phyloP scores from a whole-genome alignment of 2,113 vertebrate species.

The Perca fluviatilis region DNA sequence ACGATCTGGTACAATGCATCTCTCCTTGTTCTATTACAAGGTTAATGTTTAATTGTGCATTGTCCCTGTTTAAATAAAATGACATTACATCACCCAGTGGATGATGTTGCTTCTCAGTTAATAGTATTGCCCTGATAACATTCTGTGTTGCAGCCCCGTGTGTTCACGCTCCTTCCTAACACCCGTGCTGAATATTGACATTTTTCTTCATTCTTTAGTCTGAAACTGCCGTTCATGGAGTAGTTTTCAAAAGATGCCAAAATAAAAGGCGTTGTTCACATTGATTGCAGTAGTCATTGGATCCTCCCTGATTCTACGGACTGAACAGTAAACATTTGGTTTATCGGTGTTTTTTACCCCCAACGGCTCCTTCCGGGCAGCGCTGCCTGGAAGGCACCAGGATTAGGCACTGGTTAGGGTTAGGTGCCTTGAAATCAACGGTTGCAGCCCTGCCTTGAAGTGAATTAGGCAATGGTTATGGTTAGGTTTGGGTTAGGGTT shows the following conservation, averaged over 20 bases:
- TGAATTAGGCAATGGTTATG: too few relatives aligned
- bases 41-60: too few relatives aligned
- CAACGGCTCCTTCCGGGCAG: too few relatives aligned
- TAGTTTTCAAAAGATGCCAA: constrained; percentile 74
- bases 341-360: neutral
- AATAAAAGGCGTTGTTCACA: constrained; percentile 75
- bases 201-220: constrained; percentile 56
- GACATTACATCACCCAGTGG: neutral
- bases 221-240: constrained; percentile 69
- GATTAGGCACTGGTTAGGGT: too few relatives aligned
- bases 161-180: constrained; percentile 13
- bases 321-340: neutral
- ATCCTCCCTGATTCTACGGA: neutral
- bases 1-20: too few relatives aligned
- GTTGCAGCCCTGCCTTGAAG: too few relatives aligned
- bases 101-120: neutral
- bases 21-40: too few relatives aligned
- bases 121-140: neutral
- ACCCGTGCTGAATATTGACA: constrained; percentile 26
- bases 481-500: too few relatives aligned
- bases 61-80: too few relatives aligned
- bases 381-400: too few relatives aligned
- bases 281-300: constrained; percentile 38
- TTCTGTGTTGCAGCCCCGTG: constrained; percentile 6
- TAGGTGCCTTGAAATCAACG: too few relatives aligned